These are phyloP conservation scores for Nanger granti DNA, from an alignment of 2,113 vertebrate species.

Conservation along the genomic window DNA sequence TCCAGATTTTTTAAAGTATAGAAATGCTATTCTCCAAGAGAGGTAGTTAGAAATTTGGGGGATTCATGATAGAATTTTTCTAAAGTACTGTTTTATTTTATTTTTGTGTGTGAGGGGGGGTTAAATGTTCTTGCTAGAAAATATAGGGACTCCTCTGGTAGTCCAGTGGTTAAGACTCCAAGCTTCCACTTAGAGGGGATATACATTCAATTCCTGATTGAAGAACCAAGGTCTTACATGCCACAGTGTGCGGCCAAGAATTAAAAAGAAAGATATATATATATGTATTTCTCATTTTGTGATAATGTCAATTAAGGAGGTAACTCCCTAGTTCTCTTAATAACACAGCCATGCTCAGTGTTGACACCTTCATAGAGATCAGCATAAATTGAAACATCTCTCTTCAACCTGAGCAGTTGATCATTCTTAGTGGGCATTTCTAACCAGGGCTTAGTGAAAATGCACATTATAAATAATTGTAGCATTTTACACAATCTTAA, in stretches of 20 bases:
- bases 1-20: constrained; percentile 36
- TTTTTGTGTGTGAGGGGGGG: background rate
- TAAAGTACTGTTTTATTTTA: background rate
- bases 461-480: background rate
- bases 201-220: background rate
- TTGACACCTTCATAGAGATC: background rate
- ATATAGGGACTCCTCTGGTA: background rate
- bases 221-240: background rate
- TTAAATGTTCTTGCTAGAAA: constrained; percentile 12
- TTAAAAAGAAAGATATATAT: background rate
- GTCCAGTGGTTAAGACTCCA: background rate
- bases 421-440: background rate
- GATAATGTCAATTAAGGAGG: background rate
- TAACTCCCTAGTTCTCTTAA: background rate
- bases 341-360: background rate
- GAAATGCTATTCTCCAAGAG: background rate
- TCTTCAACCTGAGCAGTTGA: background rate
- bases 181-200: background rate
- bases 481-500: constrained; percentile 9
- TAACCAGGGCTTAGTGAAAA: background rate
- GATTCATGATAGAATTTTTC: background rate
- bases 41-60: constrained; percentile 28
- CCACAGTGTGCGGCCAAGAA: background rate
- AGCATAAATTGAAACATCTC: background rate
- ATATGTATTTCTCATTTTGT: constrained; percentile 2